These are phyloP conservation scores for Drosophila kurseongensis DNA, from an alignment of 1,140 invertebrate species.

Conservation along the genomic window DNA sequence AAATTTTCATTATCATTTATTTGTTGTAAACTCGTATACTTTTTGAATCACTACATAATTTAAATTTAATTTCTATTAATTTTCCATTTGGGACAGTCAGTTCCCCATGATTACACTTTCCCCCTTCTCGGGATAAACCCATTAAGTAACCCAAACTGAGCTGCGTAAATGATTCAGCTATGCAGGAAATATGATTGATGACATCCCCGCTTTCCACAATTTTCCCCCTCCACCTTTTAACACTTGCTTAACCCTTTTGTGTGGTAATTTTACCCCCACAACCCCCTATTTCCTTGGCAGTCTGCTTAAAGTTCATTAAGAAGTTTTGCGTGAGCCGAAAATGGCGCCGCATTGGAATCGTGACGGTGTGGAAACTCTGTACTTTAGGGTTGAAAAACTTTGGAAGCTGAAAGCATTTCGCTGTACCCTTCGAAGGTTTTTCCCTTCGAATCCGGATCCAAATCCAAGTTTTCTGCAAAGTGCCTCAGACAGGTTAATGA, in stretches of 20 bases:
- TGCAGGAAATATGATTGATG: constrained; percentile 73
- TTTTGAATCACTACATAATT: neutral
- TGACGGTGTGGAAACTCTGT: constrained; percentile 71
- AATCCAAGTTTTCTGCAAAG: constrained; percentile 60
- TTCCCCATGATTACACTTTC: constrained; percentile 9
- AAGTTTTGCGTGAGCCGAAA: constrained; percentile 55
- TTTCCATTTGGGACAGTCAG: neutral
- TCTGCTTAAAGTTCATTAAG: constrained; percentile 74
- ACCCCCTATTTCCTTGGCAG: neutral
- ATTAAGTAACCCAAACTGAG: constrained; percentile 36
- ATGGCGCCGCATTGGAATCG: constrained; percentile 56
- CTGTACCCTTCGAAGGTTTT: constrained; percentile 38
- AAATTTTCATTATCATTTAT: neutral
- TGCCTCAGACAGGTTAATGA: constrained; percentile 80
- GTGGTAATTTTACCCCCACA: constrained; percentile 6
- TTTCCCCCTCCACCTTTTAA: constrained; percentile 34
- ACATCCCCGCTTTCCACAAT: constrained; percentile 13
- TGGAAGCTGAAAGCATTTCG: constrained; percentile 68
- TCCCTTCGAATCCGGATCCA: constrained; percentile 1
- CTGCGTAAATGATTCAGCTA: constrained; percentile 60
- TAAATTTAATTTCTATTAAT: neutral
- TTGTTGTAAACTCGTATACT: neutral
- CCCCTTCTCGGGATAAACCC: constrained; percentile 17
- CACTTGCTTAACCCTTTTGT: constrained; percentile 81
- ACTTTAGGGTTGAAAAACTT: constrained; percentile 61